phyloP scores from a whole-genome alignment of 37 sponge, comb jelly and placozoan genomes.

The Petrosia ficiformis region DNA sequence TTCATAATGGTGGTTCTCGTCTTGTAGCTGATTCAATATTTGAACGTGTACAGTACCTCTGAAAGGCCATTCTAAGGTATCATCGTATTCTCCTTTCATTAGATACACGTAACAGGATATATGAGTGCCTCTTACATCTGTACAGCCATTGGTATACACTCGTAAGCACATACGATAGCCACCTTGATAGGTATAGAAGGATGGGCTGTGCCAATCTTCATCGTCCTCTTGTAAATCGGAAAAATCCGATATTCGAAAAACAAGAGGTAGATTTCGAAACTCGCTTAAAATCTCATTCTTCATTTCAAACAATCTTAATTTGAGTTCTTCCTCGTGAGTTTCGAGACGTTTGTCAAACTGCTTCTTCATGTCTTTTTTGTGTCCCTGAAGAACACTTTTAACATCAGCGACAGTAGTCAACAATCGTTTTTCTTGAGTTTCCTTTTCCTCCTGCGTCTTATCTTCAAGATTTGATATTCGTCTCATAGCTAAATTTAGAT shows the following conservation, averaged over 20 bases:
- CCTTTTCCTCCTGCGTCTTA: background rate
- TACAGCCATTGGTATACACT: slow-evolving; percentile 13
- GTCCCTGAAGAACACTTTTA: background rate
- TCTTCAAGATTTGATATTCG: background rate
- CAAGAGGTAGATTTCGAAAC: background rate
- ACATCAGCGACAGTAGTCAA: background rate
- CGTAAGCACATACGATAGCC: slow-evolving; percentile 35
- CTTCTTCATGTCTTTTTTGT: background rate
- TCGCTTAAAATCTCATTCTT: background rate
- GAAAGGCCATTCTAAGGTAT: background rate
- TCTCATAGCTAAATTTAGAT: background rate
- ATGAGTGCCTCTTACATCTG: slow-evolving; percentile 1
- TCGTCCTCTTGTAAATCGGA: slow-evolving; percentile 9
- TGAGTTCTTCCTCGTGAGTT: background rate
- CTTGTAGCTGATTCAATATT: background rate
- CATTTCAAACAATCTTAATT: background rate
- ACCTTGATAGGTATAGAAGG: slow-evolving; percentile 29
- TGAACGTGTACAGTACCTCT: slow-evolving; percentile 1
- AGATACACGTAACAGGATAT: background rate
- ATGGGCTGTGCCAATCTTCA: slow-evolving; percentile 11
- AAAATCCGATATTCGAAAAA: background rate
- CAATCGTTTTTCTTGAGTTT: background rate
- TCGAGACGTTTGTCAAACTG: background rate
- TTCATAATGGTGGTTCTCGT: background rate
- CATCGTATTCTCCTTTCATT: background rate